Base-by-base conservation (phyloP, 2,797 vertebrate species). In the Myotis myotis region DNA sequence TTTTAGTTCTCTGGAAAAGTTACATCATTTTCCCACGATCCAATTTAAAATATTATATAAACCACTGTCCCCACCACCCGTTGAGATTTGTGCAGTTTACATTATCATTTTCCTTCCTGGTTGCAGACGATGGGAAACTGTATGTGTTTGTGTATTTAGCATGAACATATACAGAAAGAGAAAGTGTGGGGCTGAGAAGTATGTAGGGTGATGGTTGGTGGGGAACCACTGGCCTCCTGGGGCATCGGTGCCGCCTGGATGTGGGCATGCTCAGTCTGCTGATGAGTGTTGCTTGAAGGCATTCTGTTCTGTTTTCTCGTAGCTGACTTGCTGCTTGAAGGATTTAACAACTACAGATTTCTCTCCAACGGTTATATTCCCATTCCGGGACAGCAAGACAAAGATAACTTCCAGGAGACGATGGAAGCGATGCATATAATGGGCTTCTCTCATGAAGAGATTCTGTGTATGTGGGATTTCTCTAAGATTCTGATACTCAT, bases 361-460 rank as follows among this genome's bases (percentile, higher is more conserved):
- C 98, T 99, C 86, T 99, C 99, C 89, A 99, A 99, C 16, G 99
- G 99, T 72, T 99, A 99, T 97, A 98, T 99, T 96, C 98, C 99
- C 30, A 99, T 99, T 96, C 99, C 99, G 1, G 99, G 99, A 71
- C 99, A 99, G 47, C 99, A 99, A 97, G 99, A 99, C 98, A 99
- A 99, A 96, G 99, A 99, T 96, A 99, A 99, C 97, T 99, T 99
- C 89, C 99, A 99, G 95, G 99, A 99, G 97, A 99, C 99, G 3
- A 99, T 99, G 99, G 99, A 99, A 91, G 99, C 99, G 80, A 99
- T 99, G 99, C 98, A 99, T 94, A 99, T 99, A 95, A 99, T 99
- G 99, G 99, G 99, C 70, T 99, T 99, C 94, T 98, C 98, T 13
- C 99, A 99, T 0, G 99, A 99, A 7, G 99, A 99, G 98, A 99